Base-by-base conservation (phyloP, 1,140 invertebrate species). In the Euborellia annulipes region DNA sequence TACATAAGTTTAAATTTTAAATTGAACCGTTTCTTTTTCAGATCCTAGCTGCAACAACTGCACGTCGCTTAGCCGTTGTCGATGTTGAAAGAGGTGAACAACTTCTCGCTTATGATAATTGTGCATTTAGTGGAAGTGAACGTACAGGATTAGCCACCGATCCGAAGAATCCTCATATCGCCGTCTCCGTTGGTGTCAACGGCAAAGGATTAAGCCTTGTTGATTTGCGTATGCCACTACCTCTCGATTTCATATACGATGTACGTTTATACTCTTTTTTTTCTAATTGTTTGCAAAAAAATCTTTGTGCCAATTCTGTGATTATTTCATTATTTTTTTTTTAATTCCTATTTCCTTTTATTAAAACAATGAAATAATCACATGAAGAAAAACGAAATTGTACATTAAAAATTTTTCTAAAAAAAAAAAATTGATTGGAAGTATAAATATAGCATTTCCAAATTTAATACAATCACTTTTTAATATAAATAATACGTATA, bases 181-280 rank as follows among this genome's bases (percentile, higher is more conserved):
- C 66, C 36, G 65, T 67, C 14, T 67, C 63, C 41, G 62, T 64
- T 23, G 65, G 62, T 45, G 62, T 64, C 2, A 69, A 69, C 57
- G 68, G 68, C 22, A 68, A 67, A 52, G 67, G 68, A 22, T 50
- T 70, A 3, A 68, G 67, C 1, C 55, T 69, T n/a, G 61, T 70
- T 50, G 68, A 71, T 50, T 55, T 70, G 21, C 56, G 68, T 36
- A 69, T 69, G 66, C 67, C 65, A 36, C 52, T 69, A 43, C 68
- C 68, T 4, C 51, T 69, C 38, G 66, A 70, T 55, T 68, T 68
- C 60, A 57, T 69, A 19, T 67, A 68, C 55, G 67, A 70, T 58
- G 67, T 70, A 51, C 58, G 61, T 38, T 19, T 4, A 34, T 9
- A 34, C 9, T 34, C 9, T 9, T n/a, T 9, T 9, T 9, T 34